These are phyloP conservation scores for Chionis minor DNA, from an alignment of 2,113 vertebrate species.

Conservation along the genomic window DNA sequence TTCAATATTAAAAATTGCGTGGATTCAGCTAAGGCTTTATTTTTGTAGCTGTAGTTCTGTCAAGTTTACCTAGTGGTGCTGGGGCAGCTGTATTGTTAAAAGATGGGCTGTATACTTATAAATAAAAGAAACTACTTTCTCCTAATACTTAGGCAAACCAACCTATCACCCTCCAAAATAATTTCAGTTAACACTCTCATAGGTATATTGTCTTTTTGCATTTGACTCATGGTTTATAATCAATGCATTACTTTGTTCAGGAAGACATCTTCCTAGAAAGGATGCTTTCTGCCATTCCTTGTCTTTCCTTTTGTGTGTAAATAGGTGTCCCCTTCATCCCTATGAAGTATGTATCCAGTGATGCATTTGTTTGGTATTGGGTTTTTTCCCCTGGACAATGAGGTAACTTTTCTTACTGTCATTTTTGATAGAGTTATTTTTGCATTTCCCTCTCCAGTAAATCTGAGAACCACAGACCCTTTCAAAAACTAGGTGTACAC, in stretches of 20 bases:
- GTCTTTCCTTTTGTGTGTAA: neutral
- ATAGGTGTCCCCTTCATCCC: neutral
- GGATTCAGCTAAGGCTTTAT: neutral
- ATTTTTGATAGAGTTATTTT: neutral
- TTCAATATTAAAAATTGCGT: neutral
- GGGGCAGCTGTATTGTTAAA: neutral
- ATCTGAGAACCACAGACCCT: neutral
- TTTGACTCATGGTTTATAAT: neutral
- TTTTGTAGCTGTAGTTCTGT: neutral
- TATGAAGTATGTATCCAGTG: neutral
- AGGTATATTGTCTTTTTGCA: neutral
- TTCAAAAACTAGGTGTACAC: neutral
- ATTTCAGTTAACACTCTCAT: neutral
- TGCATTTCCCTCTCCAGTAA: neutral
- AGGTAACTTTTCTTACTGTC: neutral
- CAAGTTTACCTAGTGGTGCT: neutral
- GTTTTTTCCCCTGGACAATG: neutral
- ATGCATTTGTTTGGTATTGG: neutral
- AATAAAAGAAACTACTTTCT: neutral
- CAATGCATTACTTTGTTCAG: neutral
- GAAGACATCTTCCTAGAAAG: neutral
- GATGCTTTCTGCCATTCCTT: neutral
- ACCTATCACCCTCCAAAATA: neutral
- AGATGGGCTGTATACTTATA: neutral
- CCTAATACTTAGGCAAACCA: neutral